A percentile compares a stretch with the other conserved stretches of the same genome.
Conservation (phyloP, 2,113 vertebrate species). For the Craseonycteris thonglongyai region DNA sequence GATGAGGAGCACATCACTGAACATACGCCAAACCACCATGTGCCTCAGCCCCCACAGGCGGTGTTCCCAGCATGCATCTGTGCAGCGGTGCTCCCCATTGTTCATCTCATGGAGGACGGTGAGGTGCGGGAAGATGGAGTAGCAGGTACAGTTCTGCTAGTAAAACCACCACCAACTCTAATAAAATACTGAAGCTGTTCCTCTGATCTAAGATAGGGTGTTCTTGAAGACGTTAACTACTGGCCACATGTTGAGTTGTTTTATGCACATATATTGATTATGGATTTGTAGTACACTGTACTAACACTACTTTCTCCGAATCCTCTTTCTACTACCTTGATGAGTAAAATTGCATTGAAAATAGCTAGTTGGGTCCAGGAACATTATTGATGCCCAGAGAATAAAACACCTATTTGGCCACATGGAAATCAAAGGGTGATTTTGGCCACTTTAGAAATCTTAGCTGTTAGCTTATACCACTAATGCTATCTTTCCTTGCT, state of each 20-base stretch:
- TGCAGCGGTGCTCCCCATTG: constrained; percentile 95
- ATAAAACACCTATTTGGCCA: background rate
- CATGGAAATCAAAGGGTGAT: background rate
- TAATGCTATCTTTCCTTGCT: background rate
- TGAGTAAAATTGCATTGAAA: background rate
- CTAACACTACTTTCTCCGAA: background rate
- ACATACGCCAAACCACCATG: constrained; percentile 95
- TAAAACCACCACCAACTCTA: background rate
- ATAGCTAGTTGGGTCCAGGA: background rate
- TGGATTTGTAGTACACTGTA: background rate
- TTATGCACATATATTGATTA: background rate
- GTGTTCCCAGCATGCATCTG: constrained; percentile 99
- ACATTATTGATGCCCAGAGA: background rate
- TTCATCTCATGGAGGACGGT: constrained; percentile 98
- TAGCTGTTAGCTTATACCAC: background rate
- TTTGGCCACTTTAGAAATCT: background rate
- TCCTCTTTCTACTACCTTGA: background rate
- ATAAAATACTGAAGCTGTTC: background rate
- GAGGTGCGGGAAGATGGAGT: constrained; percentile 97
- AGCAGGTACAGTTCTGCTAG: constrained; percentile 82
- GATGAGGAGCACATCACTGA: constrained; percentile 96
- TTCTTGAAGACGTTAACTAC: background rate
- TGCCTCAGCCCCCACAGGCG: constrained; percentile 94
- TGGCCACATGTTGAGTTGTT: background rate
- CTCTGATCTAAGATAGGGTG: background rate